A percentile compares a stretch with the other conserved stretches of the same genome.
phyloP scores from a whole-genome alignment of 2,888 invertebrate genomes.

The Tromatobia lineatoria region DNA sequence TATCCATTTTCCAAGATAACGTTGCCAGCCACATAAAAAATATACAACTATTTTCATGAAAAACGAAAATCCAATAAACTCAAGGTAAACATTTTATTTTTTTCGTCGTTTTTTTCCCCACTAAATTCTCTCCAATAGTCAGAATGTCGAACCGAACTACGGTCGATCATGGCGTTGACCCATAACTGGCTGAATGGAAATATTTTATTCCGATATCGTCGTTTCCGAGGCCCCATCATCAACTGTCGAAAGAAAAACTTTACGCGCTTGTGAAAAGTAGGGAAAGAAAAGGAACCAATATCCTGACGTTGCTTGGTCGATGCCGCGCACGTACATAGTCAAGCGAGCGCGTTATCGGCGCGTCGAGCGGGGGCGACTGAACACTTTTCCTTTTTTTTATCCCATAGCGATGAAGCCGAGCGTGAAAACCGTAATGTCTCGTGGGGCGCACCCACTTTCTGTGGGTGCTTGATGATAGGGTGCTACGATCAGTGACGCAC shows the following conservation, averaged over 20 bases:
- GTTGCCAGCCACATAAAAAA: too few species aligned
- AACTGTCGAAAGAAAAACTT: slow-evolving; percentile 21
- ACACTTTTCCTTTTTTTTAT: slow-evolving; percentile 38
- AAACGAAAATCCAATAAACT: too few species aligned
- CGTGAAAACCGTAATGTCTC: slow-evolving; percentile 70
- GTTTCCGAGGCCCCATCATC: slow-evolving; percentile 20
- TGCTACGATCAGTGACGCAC: slow-evolving; percentile 59
- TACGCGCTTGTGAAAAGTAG: not conserved
- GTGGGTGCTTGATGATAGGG: slow-evolving; percentile 52
- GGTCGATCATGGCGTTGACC: slow-evolving; percentile 1
- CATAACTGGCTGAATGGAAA: slow-evolving; percentile 3
- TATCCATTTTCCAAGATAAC: too few species aligned
- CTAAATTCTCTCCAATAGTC: not conserved
- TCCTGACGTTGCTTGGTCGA: slow-evolving; percentile 23
- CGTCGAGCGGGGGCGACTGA: slow-evolving; percentile 40
- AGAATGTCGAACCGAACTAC: not conserved
- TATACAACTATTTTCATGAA: too few species aligned
- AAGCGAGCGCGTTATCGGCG: slow-evolving; percentile 39
- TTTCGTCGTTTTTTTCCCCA: too few species aligned
- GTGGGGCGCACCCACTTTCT: slow-evolving; percentile 61
- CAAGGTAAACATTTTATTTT: too few species aligned
- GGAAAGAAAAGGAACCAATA: slow-evolving; percentile 30
- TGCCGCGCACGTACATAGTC: slow-evolving; percentile 33
- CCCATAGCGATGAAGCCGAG: slow-evolving; percentile 64
- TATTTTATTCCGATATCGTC: not conserved